Conservation (phyloP, 2,888 invertebrate species). For the Drosophila flavopinicola region DNA sequence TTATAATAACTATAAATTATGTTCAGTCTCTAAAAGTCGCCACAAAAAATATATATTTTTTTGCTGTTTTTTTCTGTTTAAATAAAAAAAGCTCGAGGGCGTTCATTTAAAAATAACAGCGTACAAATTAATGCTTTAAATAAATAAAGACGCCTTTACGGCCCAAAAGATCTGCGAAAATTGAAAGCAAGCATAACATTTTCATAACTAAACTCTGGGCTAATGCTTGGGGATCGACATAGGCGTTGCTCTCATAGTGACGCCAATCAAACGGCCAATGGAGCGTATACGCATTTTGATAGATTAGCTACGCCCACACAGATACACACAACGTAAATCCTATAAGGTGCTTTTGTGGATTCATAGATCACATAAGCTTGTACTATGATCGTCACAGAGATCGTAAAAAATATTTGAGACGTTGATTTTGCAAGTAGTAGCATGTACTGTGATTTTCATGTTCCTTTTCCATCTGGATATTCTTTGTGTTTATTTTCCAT, state of each 20-base stretch:
- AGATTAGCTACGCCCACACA: slow-evolving; percentile 60
- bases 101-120: slow-evolving; percentile 66
- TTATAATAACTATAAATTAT: slow-evolving; percentile 72
- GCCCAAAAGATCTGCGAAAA: slow-evolving; percentile 34
- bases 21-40: slow-evolving; percentile 71
- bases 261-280: slow-evolving; percentile 54
- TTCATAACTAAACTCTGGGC: slow-evolving; percentile 28
- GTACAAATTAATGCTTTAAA: slow-evolving; percentile 74
- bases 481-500: slow-evolving; percentile 52
- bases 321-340: slow-evolving; percentile 16
- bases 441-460: slow-evolving; percentile 17
- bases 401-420: slow-evolving; percentile 18
- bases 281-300: slow-evolving; percentile 64
- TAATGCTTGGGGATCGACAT: slow-evolving; percentile 24
- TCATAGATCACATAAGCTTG: slow-evolving; percentile 28
- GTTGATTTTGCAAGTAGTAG: slow-evolving; percentile 31
- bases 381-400: slow-evolving; percentile 19
- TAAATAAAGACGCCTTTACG: slow-evolving; percentile 60
- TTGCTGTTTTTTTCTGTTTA: slow-evolving; percentile 11
- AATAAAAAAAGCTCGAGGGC: slow-evolving; percentile 11
- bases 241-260: slow-evolving; percentile 39
- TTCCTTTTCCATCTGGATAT: slow-evolving; percentile 45
- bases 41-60: slow-evolving; percentile 30
- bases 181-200: slow-evolving; percentile 14
- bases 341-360: slow-evolving; percentile 35